Evolutionary conservation across 2,113 vertebrate genomes (phyloP), one percentile per base, ranked within the genome.

Genomic region (Meriones unguiculatus): DNA sequence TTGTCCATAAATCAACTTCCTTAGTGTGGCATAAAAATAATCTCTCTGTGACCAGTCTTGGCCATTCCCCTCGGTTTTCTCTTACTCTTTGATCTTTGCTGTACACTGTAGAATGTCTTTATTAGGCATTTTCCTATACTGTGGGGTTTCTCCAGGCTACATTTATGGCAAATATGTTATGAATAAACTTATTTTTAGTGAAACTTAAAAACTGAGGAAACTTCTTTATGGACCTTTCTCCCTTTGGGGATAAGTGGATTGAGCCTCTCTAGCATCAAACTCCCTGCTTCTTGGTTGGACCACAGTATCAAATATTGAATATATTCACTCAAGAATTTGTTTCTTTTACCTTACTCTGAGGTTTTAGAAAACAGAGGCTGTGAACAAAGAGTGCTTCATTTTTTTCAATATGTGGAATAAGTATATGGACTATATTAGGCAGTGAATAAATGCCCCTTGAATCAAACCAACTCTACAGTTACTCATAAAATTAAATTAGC

Each of bases 401-500:
- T 38, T 93, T 11, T 15, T 38, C 17, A 72, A 13, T 92, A 32
- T 11, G 38, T 87, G 75, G 7, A 30, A 46, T 38, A 2, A 20
- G 28, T 14, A 7, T 85, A 64, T 95, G n/a, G 35, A 28, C 57
- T 70, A 89, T 18, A 89, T 54, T 54, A 85, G 87, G 30, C 46
- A 76, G 24, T 76, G 50, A 90, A 50, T 65, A 91, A 87, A 67
- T 46, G 17, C 24, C 54, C 93, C 32, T 81, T 72, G 59, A 91
- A 50, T 95, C 70, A 92, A 95, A 62, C 2, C 22, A 6, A 92
- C 57, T 17, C 85, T 90, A 73, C 0, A 70, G 2, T 85, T 62
- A 85, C 38, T 50, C 14, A 77, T 93, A 59, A 94, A 88, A 94
- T 84, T 95, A 91, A 50, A 50, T 90, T 82, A 85, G 46, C 81